Percentiles rank a stretch among this genome's conserved stretches.
Evolutionary conservation across 2,797 vertebrate species (phyloP).

Genomic region (Sebastes goodei): DNA sequence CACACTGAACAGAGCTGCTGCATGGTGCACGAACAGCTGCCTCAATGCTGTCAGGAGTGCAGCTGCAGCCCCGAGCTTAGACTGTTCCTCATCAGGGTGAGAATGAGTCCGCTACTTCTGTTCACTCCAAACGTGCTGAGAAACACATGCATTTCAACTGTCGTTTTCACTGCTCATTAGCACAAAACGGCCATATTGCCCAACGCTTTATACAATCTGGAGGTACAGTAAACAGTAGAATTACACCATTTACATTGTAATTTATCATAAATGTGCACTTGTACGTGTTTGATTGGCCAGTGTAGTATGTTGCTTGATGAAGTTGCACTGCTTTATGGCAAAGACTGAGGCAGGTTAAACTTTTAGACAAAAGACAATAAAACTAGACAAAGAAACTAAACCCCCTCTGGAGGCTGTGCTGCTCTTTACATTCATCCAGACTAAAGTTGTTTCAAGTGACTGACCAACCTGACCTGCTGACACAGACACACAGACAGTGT

Average conservation of each 20-base stretch:
- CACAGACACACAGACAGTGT: not conserved
- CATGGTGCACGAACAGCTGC: slow-evolving; percentile 51
- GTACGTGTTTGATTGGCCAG: not conserved
- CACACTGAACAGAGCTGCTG: slow-evolving; percentile 34
- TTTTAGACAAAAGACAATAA: not conserved
- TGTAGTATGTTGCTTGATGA: not conserved
- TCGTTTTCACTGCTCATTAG: not conserved
- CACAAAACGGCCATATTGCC: not conserved
- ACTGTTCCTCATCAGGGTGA: slow-evolving; percentile 44
- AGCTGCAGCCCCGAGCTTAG: slow-evolving; percentile 58
- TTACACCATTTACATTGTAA: not conserved
- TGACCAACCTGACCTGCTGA: not conserved
- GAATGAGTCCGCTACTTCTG: slow-evolving; percentile 41
- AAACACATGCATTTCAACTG: slow-evolving; percentile 30
- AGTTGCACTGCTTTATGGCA: not conserved
- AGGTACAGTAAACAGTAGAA: not conserved
- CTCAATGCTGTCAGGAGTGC: slow-evolving; percentile 48
- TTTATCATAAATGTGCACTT: not conserved
- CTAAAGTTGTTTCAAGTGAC: too few species aligned
- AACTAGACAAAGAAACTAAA: not conserved
- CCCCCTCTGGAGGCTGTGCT: not conserved
- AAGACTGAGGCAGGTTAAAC: not conserved
- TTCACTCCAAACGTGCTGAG: slow-evolving; percentile 26
- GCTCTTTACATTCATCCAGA: not conserved
- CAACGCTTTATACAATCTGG: not conserved